A percentile compares a stretch with the other conserved stretches of the same genome.
Conservation (phyloP, 2,797 vertebrate species). For the Tragelaphus eurycerus region DNA sequence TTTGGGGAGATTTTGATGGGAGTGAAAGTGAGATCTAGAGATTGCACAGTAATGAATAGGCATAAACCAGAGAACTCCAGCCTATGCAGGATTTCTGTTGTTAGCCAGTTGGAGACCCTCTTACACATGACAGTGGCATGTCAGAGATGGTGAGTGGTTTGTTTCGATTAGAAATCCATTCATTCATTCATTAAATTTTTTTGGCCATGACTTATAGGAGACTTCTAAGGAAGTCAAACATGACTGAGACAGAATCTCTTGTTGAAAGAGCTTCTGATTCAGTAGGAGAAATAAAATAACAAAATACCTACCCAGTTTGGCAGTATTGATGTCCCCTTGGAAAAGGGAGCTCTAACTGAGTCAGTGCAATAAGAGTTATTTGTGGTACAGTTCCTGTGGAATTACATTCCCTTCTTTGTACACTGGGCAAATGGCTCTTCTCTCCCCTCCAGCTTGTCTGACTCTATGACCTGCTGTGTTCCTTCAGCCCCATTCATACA, state of each 20-base stretch:
- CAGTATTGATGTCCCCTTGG: not conserved
- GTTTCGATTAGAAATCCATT: constrained; percentile 12
- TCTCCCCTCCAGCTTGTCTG: not conserved
- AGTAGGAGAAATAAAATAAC: not conserved
- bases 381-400: not conserved
- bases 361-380: not conserved
- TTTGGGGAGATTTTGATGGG: not conserved
- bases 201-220: not conserved
- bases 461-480: not conserved
- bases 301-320: not conserved
- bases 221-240: not conserved
- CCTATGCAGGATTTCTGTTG: not conserved
- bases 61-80: not conserved
- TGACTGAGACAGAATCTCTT: not conserved
- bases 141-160: not conserved
- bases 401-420: not conserved
- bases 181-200: not conserved
- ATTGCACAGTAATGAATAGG: not conserved
- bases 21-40: not conserved
- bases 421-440: not conserved
- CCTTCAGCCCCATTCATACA: not conserved
- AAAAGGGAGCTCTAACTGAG: not conserved
- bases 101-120: not conserved
- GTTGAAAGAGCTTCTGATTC: not conserved
- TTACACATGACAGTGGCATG: not conserved